These are phyloP conservation scores for Thamnophis sirtalis DNA, from an alignment of 2,113 vertebrate species.

Conservation along the genomic window DNA sequence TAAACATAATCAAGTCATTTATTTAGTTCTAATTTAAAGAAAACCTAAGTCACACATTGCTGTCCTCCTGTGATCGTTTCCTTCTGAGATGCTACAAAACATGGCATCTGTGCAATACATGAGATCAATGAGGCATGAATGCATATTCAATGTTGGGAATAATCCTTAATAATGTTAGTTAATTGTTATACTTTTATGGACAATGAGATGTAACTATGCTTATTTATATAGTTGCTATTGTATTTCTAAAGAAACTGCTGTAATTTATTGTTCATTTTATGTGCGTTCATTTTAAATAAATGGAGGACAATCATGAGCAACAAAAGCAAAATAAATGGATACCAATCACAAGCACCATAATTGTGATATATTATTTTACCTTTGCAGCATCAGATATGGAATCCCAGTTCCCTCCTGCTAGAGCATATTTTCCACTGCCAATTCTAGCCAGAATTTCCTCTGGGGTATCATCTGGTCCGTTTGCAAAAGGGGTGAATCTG, in stretches of 20 bases:
- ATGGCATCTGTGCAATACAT: neutral
- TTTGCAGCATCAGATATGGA: constrained; percentile 88
- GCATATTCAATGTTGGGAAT: neutral
- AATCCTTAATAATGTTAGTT: neutral
- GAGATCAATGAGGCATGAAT: neutral
- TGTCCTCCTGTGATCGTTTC: neutral
- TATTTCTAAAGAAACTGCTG: neutral
- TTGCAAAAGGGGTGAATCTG: constrained; percentile 94
- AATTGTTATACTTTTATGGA: neutral
- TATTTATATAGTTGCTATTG: neutral
- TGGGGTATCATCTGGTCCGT: constrained; percentile 85
- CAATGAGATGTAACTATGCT: neutral
- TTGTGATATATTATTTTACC: constrained; percentile 60
- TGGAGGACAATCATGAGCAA: neutral
- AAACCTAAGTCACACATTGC: neutral
- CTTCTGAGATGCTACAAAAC: neutral
- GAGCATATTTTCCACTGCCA: constrained; percentile 84
- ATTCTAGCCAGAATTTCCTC: constrained; percentile 93
- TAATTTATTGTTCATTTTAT: neutral
- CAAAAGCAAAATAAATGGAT: neutral
- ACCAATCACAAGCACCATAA: neutral
- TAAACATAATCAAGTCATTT: neutral
- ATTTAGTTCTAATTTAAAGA: neutral
- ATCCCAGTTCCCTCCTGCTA: constrained; percentile 93
- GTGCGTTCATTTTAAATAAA: neutral